Percentiles rank a stretch among this genome's conserved stretches.
These are phyloP conservation scores for Watsonalla cultraria DNA, from an alignment of 2,888 invertebrate genomes.

Conservation along the genomic window DNA sequence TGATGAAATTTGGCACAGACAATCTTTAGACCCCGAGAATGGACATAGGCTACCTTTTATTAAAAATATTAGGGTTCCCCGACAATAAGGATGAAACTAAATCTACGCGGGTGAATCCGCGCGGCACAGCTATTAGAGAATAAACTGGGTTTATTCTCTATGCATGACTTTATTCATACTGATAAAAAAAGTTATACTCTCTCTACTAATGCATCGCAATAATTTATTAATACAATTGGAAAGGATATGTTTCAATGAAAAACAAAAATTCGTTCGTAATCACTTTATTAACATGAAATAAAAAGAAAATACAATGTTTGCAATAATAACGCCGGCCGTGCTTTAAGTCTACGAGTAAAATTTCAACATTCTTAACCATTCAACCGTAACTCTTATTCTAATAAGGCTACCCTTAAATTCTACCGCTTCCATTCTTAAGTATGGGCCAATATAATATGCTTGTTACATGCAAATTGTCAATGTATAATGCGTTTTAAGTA, in stretches of 20 bases:
- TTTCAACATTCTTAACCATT: slow-evolving; percentile 54
- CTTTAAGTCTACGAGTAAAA: slow-evolving; percentile 65
- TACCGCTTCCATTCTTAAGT: slow-evolving; percentile 51
- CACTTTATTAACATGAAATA: slow-evolving; percentile 71
- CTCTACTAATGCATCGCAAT: no score
- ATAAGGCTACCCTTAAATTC: slow-evolving; percentile 76
- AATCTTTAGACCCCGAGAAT: no score
- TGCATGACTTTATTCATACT: no score
- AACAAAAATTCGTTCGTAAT: slow-evolving; percentile 38
- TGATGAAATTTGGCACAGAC: no score
- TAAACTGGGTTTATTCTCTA: no score
- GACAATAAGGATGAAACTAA: no score
- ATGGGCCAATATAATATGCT: slow-evolving; percentile 42
- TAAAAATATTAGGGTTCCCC: no score
- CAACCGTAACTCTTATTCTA: slow-evolving; percentile 67
- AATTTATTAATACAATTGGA: no score
- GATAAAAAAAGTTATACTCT: no score
- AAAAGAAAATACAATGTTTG: slow-evolving; percentile 65
- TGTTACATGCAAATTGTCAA: slow-evolving; percentile 40
- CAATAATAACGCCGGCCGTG: slow-evolving; percentile 70
- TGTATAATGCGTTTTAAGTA: not conserved
- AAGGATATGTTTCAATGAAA: slow-evolving; percentile 24
- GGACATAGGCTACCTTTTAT: no score
- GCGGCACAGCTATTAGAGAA: no score
- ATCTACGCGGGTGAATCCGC: no score